A percentile compares a stretch with the other conserved stretches of the same genome.
These are phyloP conservation scores for Pycnonotus jocosus DNA, from an alignment of 2,113 vertebrate genomes.

Conservation along the genomic window DNA sequence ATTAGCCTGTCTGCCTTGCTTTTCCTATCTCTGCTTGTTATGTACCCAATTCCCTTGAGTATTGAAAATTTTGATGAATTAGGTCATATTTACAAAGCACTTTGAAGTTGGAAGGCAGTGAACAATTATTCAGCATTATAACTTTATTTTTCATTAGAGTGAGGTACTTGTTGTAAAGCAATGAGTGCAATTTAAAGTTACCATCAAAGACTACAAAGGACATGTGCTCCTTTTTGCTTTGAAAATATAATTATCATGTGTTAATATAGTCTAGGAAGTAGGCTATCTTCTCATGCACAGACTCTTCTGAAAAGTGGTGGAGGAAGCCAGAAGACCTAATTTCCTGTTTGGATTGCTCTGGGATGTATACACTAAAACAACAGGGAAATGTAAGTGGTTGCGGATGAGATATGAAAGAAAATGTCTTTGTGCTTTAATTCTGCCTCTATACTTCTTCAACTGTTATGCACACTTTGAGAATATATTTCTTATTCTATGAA, in stretches of 20 bases:
- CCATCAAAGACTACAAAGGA: constrained; percentile 49
- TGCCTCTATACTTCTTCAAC: background rate
- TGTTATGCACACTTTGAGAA: background rate
- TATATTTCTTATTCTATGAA: background rate
- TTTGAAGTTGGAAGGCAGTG: constrained; percentile 35
- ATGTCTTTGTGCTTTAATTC: background rate
- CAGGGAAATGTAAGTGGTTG: background rate
- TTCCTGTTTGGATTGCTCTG: constrained; percentile 20
- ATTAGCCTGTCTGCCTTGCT: background rate
- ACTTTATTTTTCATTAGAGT: constrained; percentile 26
- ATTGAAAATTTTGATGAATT: background rate
- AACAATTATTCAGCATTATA: constrained; percentile 39
- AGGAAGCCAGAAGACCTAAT: constrained; percentile 33
- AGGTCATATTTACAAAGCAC: constrained; percentile 29
- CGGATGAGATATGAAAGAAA: background rate
- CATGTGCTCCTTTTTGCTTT: constrained; percentile 36
- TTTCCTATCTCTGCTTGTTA: background rate
- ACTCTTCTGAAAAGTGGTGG: constrained; percentile 24
- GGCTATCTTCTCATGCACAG: constrained; percentile 4
- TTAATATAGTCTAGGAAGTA: constrained; percentile 44
- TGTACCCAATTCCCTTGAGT: background rate
- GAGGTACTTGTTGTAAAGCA: constrained; percentile 3
- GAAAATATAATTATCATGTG: constrained; percentile 63
- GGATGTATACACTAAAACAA: background rate
- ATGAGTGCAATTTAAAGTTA: constrained; percentile 40